These are phyloP conservation scores for Cataglyphis rosenhaueri DNA, from an alignment of 2,888 invertebrate genomes.

Conservation along the genomic window DNA sequence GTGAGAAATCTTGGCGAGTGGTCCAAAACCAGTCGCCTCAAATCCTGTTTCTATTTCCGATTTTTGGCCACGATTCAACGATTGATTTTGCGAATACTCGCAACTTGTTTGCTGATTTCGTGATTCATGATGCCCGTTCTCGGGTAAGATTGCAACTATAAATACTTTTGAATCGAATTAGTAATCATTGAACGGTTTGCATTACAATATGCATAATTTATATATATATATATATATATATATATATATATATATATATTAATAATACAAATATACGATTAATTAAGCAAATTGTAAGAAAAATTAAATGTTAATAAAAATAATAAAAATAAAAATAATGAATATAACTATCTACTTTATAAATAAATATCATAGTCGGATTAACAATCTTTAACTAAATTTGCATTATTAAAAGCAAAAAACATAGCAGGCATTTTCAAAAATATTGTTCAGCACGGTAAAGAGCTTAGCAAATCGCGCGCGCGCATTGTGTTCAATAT, in stretches of 20 bases:
- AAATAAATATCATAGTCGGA: not conserved
- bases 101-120: slow-evolving; percentile 50
- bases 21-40: slow-evolving; percentile 69
- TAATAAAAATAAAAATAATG: not conserved
- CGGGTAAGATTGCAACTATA: not conserved
- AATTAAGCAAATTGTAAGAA: not conserved
- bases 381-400: not conserved
- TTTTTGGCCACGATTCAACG: slow-evolving; percentile 71
- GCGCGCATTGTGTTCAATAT: slow-evolving; percentile 66
- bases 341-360: not conserved
- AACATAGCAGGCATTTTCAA: slow-evolving; percentile 54
- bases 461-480: slow-evolving; percentile 67
- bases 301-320: not conserved
- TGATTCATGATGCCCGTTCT: not conserved
- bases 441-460: slow-evolving; percentile 59
- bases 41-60: slow-evolving; percentile 52
- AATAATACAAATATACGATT: not conserved
- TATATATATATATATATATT: not conserved
- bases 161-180: not conserved
- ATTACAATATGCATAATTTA: not conserved
- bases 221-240: not conserved
- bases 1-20: slow-evolving; percentile 60
- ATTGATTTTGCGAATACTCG: slow-evolving; percentile 53
- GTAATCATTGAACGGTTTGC: slow-evolving; percentile 21
- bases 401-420: slow-evolving; percentile 15